A percentile compares a stretch with the other conserved stretches of the same genome.
These are phyloP conservation scores for Ophion ventricosus DNA, from an alignment of 2,888 invertebrate genomes.

Conservation along the genomic window DNA sequence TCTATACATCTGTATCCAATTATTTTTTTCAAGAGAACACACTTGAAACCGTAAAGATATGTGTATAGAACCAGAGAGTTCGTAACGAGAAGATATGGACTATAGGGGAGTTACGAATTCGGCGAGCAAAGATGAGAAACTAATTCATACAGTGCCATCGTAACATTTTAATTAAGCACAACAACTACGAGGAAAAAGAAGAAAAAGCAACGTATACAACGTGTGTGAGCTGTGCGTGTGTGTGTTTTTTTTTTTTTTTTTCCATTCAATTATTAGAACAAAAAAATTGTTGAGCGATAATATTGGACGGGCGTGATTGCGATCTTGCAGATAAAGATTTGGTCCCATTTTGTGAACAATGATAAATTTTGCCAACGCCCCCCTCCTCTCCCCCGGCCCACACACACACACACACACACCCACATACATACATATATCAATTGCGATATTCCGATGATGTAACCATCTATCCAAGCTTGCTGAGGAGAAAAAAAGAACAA, in stretches of 20 bases:
- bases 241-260: slow-evolving; percentile 54
- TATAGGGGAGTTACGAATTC: slow-evolving; percentile 31
- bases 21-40: slow-evolving; percentile 1
- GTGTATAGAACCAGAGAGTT: slow-evolving; percentile 3
- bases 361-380: slow-evolving; percentile 64
- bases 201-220: slow-evolving; percentile 47
- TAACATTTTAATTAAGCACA: slow-evolving; percentile 78
- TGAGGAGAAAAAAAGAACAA: slow-evolving; percentile 38
- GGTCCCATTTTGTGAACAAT: slow-evolving; percentile 74
- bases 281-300: slow-evolving; percentile 54
- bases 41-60: background rate
- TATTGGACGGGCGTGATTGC: slow-evolving; percentile 70
- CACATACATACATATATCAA: slow-evolving; percentile 27
- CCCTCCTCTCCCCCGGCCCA: background rate
- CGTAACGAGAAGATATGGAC: slow-evolving; percentile 25
- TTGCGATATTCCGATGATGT: slow-evolving; percentile 58
- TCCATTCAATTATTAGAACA: slow-evolving; percentile 13
- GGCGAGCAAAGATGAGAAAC: slow-evolving; percentile 70
- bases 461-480: slow-evolving; percentile 50
- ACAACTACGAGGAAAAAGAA: slow-evolving; percentile 23
- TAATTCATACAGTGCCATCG: slow-evolving; percentile 82
- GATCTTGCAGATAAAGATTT: slow-evolving; percentile 75
- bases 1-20: slow-evolving; percentile 1
- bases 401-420: slow-evolving; percentile 25
- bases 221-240: slow-evolving; percentile 4